Evolutionary conservation across 2,888 invertebrate species (phyloP), one percentile per base, ranked within the genome.

Genomic region (Stenchaetothrips biformis): DNA sequence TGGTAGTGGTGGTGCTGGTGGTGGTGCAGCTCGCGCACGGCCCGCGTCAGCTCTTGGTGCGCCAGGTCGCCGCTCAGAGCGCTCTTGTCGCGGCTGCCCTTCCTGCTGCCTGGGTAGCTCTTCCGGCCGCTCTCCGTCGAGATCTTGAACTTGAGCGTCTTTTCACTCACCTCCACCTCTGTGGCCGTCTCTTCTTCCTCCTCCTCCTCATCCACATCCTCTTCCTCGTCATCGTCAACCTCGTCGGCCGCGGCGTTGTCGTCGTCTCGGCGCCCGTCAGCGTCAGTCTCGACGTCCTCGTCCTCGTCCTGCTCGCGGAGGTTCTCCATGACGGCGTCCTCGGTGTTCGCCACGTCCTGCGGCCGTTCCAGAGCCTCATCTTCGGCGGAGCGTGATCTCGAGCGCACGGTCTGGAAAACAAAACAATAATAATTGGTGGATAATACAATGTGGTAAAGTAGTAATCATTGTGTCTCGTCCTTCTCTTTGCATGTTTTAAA

Each of bases 111-210:
- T 0, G 92, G 92, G 85, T 91, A 91, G 84, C 92, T 92, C 84
- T 90, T 91, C 6, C 92, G 86, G 0, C 89, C 89, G 80, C 91
- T 90, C 85, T 93, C 93, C 0, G 93, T 93, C 59, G 92, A 92
- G 83, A 93, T 93, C 86, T 93, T 93, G 85, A 93, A 93, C 85
- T 93, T 93, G 67, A 93, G 89, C 2, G 93, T 90, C 85, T 92
- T 92, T 85, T 93, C 93, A 82, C 92, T 89, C 49, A 90, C 89
- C 85, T 89, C 92, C 82, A 92, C 91, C 86, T 92, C 92, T 48
- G 92, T 92, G 78, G 91, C 92, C 0, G 92, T 92, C 85, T 92
- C 85, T 77, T 85, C 85, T 62, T 84, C 84, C 18, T 83, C 83
- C n/a, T 83, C 83, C 2, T 83, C 84, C 67, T 83, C 84, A 11